Base-by-base conservation (phyloP, 2,888 invertebrate genomes). In the Arctia plantaginis region DNA sequence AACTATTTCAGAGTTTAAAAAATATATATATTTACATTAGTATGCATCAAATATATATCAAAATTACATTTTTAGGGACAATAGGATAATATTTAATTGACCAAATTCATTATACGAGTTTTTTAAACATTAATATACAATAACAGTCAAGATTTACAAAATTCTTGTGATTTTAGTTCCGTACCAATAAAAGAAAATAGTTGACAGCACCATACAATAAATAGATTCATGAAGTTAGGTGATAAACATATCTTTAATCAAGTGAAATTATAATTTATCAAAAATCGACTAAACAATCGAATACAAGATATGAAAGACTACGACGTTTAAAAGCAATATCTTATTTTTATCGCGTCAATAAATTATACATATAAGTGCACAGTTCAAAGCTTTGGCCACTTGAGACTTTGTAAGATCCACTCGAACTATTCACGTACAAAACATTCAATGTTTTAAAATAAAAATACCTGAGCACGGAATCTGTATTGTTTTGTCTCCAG, bases 371-470 rank as follows among this genome's bases (percentile, higher is more conserved):
- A 72, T 78, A 76, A 76, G 75, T 66, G 68, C 73, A 72, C 72
- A 67, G 71, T 76, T 77, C 78, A 76, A 80, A 80, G 73, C 77
- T 73, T 75, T 71, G 64, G 69, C 77, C 81, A 81, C 86, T 86
- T 69, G 83, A 84, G 70, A 80, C 77, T 66, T 66, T 68, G 35
- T 68, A 73, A 79, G 70, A 64, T 71, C 64, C 79, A 84, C 86
- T 85, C 66, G 77, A 85, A 65, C 55, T 55, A 51, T 62, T 51
- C 3, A 30, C 62, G 62, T 59, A 27, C 13, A 18, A 55, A 59
- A 47, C 68, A 64, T 73, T 65, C 35, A 39, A 73, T 68, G 27
- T 73, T 62, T 65, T 65, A 20, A 68, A 67, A 67, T 68, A 59
- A 73, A 76, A 76, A 73, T 72, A 75, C 64, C 75, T 33, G 55